phyloP scores from a whole-genome alignment of 2,797 vertebrate genomes.

The Coendou prehensilis region DNA sequence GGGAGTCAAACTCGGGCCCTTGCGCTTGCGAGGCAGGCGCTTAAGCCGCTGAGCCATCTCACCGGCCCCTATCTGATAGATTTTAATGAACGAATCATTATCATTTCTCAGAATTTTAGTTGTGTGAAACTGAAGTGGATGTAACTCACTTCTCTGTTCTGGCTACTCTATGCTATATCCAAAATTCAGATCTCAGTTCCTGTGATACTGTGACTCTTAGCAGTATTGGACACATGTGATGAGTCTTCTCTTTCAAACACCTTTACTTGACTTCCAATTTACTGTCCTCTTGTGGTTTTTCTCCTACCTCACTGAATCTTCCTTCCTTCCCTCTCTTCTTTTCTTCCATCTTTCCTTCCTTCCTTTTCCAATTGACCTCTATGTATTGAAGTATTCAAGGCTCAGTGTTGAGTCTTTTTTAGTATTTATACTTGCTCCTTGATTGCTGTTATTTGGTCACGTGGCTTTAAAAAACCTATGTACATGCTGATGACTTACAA shows the following conservation, averaged over 20 bases:
- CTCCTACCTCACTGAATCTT: neutral
- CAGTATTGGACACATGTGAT: neutral
- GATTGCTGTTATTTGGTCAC: neutral
- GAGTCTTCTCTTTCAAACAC: neutral
- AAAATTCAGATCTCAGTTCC: neutral
- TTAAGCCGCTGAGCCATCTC: too few species aligned
- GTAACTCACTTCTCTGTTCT: neutral
- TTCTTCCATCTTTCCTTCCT: neutral
- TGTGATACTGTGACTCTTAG: neutral
- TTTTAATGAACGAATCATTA: slow-evolving; percentile 49
- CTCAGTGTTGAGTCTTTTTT: neutral
- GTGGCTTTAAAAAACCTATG: neutral
- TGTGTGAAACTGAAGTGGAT: neutral
- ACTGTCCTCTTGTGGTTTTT: neutral
- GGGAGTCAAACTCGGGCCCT: too few species aligned
- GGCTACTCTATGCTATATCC: neutral
- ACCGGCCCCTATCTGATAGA: neutral
- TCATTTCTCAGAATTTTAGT: neutral
- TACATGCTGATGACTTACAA: neutral
- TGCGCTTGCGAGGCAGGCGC: too few species aligned
- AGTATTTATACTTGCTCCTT: neutral
- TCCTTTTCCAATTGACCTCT: neutral
- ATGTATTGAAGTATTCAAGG: neutral
- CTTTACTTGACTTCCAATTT: neutral
- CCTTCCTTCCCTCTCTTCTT: neutral